Percentiles rank a stretch among this genome's conserved stretches.
phyloP scores from a whole-genome alignment of 1,140 invertebrate genomes.

The Eupristina koningsbergeri region DNA sequence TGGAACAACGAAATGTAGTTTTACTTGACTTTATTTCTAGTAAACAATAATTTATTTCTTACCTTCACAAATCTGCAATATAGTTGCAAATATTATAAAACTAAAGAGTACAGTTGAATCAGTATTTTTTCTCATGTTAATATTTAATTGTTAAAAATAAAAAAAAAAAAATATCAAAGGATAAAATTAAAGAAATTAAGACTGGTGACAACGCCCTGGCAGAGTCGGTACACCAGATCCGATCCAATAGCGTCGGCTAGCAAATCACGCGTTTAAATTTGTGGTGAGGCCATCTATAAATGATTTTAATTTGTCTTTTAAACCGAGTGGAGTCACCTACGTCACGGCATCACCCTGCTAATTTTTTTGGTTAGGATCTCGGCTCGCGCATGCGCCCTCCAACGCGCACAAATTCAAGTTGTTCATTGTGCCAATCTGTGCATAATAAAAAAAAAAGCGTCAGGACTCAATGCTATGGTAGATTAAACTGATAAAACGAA shows the following conservation, averaged over 20 bases:
- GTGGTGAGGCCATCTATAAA: background rate
- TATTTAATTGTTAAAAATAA: background rate
- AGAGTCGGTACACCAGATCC: background rate
- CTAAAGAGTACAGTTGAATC: background rate
- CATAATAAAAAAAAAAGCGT: no score
- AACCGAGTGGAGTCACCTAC: background rate
- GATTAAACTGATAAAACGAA: background rate
- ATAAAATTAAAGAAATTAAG: background rate
- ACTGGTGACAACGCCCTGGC: slow-evolving; percentile 44
- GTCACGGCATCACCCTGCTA: background rate
- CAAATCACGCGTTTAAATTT: slow-evolving; percentile 46
- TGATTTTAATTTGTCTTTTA: background rate
- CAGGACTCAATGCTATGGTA: background rate
- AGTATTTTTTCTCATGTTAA: slow-evolving; percentile 16
- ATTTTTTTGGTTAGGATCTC: no score
- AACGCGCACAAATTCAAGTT: background rate
- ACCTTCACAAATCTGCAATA: slow-evolving; percentile 12
- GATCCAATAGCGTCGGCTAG: background rate
- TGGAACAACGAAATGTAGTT: background rate
- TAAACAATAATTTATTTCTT: background rate
- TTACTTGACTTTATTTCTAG: background rate
- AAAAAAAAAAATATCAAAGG: background rate
- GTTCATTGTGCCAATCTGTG: background rate
- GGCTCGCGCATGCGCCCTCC: background rate
- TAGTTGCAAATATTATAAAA: background rate